Percentiles rank a stretch among this genome's conserved stretches.
Evolutionary conservation across 2,113 vertebrate species (phyloP).

Genomic region (Forbesichthys agassizii): DNA sequence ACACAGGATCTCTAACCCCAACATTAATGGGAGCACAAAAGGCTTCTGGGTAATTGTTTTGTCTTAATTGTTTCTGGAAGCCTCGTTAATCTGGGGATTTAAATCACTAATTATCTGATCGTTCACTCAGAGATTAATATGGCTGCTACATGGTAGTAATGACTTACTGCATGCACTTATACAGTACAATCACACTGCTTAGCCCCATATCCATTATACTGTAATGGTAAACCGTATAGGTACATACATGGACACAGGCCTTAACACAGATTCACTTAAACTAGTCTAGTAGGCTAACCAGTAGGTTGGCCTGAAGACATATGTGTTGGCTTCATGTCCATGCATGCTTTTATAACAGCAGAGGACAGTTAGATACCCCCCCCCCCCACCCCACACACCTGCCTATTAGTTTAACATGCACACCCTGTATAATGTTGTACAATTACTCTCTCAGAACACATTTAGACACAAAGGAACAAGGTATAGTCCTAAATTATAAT

Average conservation of each 20-base stretch:
- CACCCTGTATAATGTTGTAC: no score
- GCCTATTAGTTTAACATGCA: constrained; percentile 27
- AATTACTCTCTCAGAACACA: no score
- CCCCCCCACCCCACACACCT: constrained; percentile 14
- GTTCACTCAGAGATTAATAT: no score
- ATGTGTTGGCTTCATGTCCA: neutral
- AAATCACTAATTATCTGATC: no score
- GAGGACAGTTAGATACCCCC: constrained; percentile 1
- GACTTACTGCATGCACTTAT: neutral
- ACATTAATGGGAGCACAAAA: no score
- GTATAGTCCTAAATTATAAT: no score
- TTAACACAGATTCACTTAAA: neutral
- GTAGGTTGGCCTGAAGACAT: neutral
- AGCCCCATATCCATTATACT: neutral
- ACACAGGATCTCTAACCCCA: neutral
- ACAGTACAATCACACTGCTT: neutral
- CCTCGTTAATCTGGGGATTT: no score
- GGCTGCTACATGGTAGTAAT: neutral
- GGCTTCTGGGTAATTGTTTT: no score
- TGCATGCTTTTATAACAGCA: constrained; percentile 7
- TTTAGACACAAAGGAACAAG: no score
- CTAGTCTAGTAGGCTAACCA: neutral
- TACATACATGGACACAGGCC: neutral
- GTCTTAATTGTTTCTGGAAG: no score
- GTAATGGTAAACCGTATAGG: neutral